Evolutionary conservation across 2,888 invertebrate species (phyloP), one percentile per base, ranked within the genome.

Genomic region (Glyphotaelius pellucidus): DNA sequence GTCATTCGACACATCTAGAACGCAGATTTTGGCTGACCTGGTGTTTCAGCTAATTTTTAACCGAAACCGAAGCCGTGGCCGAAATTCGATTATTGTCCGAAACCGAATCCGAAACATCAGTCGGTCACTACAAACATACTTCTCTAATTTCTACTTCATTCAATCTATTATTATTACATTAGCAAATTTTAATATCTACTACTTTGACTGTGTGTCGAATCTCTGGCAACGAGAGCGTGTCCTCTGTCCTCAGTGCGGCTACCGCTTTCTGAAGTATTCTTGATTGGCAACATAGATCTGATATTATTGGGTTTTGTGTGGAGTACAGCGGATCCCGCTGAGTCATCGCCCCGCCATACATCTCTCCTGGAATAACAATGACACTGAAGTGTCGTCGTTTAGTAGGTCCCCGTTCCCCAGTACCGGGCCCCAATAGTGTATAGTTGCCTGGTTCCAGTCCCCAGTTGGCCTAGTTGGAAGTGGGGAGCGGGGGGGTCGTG

Each of bases 311-410:
- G 15, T 67, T 19, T 25, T n/a, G 67, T 67, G n/a, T 9, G 25
- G 67, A 25, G 67, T 32, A 81, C 14, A 32, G 30, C 81, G 81
- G 15, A 32, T 81, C 81, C 81, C 38, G 84, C 35, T 83, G 83
- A 83, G 83, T 83, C 83, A 83, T 15, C 83, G 83, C 35, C 25
- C 84, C 19, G 25, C 84, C 84, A 84, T 84, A 84, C 84, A 35
- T 84, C 84, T 38, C 84, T 19, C 42, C 86, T 38, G 47, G 52
- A 86, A 84, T 84, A 84, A 84, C 86, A 42, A 42, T 86, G 42
- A 42, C 67, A 67, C 67, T n/a, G 67, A 67, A 67, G 67, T 67
- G 67, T 67, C 9, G 67, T n/a, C 67, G 67, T 67, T 67, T 25
- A 67, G 67, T 25, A 67, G 67, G 25, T 67, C 25, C 9, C 67